Conservation (phyloP, 2,113 vertebrate species). For the Okapia johnstoni region DNA sequence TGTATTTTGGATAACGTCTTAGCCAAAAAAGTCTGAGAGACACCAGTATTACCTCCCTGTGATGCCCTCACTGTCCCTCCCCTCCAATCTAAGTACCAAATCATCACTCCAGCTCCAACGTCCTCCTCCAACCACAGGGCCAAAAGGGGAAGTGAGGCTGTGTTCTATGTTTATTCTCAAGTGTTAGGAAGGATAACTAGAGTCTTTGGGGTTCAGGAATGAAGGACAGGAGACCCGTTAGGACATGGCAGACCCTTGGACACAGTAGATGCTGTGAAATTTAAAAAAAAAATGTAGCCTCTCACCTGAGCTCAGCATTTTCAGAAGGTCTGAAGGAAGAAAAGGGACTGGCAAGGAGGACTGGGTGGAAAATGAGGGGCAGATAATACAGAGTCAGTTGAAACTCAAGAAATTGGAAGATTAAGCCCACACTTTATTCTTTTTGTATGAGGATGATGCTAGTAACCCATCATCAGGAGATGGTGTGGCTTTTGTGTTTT, state of each 20-base stretch:
- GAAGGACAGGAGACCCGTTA: not conserved
- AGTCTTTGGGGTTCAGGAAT: not conserved
- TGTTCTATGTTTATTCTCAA: not conserved
- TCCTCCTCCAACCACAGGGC: not conserved
- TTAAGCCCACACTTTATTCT: not conserved
- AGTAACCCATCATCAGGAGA: not conserved
- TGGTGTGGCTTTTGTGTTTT: not conserved
- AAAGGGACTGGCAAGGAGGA: not conserved
- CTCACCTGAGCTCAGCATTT: not conserved
- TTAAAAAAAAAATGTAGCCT: not conserved
- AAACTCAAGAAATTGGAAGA: not conserved
- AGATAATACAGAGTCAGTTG: not conserved
- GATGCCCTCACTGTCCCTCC: not conserved
- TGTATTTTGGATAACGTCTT: not conserved
- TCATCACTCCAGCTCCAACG: not conserved
- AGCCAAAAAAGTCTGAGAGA: not conserved
- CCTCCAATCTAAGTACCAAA: not conserved
- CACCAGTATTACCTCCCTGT: not conserved
- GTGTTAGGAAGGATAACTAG: not conserved
- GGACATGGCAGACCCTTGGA: not conserved
- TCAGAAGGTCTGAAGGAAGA: not conserved
- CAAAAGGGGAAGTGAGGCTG: not conserved
- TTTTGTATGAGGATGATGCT: not conserved
- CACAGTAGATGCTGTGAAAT: not conserved
- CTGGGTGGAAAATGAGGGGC: not conserved